Evolutionary conservation across 2,113 vertebrate species (phyloP).

Genomic region (Arizona elegans): DNA sequence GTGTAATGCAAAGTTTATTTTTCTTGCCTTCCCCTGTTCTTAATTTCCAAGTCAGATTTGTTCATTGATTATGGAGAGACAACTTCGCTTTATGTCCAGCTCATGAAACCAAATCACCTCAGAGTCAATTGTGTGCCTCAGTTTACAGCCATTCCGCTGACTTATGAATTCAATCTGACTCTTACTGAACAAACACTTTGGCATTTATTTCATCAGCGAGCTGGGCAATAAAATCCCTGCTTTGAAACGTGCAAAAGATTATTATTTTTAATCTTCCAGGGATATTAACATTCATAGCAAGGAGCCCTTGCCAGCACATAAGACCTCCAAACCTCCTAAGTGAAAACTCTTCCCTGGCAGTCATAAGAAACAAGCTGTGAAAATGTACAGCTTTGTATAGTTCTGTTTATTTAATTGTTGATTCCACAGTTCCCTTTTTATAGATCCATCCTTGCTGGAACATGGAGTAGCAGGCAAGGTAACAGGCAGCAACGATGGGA

Average conservation of each 20-base stretch:
- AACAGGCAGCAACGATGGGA: not conserved
- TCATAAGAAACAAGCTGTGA: slow-evolving; percentile 25
- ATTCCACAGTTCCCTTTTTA: not conserved
- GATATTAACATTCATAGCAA: slow-evolving; percentile 51
- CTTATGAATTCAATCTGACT: not conserved
- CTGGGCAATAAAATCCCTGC: slow-evolving; percentile 27
- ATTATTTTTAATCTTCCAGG: slow-evolving; percentile 43
- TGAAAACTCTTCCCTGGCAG: slow-evolving; percentile 28
- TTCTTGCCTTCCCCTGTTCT: not conserved
- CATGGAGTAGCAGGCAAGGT: not conserved
- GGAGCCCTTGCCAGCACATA: slow-evolving; percentile 39
- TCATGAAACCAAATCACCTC: not conserved
- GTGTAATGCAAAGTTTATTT: not conserved
- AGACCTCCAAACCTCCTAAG: slow-evolving; percentile 26
- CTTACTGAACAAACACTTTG: not conserved
- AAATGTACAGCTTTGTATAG: slow-evolving; percentile 7
- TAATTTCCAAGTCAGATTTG: not conserved
- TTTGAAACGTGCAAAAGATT: slow-evolving; percentile 37
- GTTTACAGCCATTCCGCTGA: not conserved
- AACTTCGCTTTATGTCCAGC: not conserved
- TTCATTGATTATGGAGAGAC: not conserved
- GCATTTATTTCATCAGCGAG: slow-evolving; percentile 36
- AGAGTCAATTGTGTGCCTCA: not conserved
- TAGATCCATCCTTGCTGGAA: not conserved
- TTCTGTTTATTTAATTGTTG: slow-evolving; percentile 29